A percentile compares a stretch with the other conserved stretches of the same genome.
Conservation (phyloP, 2,113 vertebrate species). For the Corythaixoides concolor region DNA sequence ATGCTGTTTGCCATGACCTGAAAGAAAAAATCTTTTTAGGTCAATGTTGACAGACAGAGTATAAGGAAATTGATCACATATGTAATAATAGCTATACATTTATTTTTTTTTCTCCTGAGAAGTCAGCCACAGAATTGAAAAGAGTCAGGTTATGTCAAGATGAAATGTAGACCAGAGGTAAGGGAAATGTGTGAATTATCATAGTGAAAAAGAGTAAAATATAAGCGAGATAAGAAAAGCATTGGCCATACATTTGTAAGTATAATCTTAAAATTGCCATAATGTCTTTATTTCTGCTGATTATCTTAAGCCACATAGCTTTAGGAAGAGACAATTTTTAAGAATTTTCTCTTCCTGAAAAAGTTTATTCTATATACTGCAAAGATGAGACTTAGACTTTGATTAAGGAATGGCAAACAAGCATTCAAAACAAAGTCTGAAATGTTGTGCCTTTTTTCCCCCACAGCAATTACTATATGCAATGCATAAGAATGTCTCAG, state of each 20-base stretch:
- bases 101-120: not conserved
- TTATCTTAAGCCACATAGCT: not conserved
- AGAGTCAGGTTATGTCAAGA: not conserved
- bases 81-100: accelerated
- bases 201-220: not conserved
- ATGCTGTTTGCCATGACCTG: not conserved
- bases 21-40: not conserved
- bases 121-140: not conserved
- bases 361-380: not conserved
- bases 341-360: not conserved
- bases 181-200: not conserved
- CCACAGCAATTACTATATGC: not conserved
- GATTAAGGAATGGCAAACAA: not conserved
- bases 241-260: not conserved
- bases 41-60: not conserved
- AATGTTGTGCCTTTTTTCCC: not conserved
- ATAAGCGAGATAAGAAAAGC: not conserved
- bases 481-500: not conserved
- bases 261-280: not conserved
- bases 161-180: not conserved
- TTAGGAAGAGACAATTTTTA: not conserved
- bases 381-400: not conserved
- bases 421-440: not conserved
- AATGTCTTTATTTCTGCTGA: not conserved
- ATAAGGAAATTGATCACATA: not conserved